Evolutionary conservation across 2,888 invertebrate species (phyloP).

Genomic region (Hypselothyrea guttata): DNA sequence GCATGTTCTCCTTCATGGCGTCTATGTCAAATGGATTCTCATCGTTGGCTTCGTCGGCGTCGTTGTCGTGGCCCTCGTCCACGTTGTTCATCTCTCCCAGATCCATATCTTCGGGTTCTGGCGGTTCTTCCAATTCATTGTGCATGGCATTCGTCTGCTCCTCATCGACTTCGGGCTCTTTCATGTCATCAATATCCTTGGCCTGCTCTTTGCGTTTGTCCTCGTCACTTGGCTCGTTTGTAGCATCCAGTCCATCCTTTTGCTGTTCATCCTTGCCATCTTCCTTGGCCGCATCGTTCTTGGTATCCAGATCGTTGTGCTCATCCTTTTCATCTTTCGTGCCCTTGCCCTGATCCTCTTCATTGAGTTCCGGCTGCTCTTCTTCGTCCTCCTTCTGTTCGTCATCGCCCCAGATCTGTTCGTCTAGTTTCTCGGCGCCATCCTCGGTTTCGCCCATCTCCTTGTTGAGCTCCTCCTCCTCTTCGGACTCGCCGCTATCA

Average conservation of each 20-base stretch:
- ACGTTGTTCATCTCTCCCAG: conserved; percentile 93
- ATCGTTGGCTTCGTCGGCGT: conserved; percentile 84
- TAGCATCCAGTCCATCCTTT: conserved; percentile 81
- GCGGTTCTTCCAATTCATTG: conserved; percentile 89
- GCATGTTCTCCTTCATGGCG: conserved; percentile 86
- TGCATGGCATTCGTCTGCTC: conserved; percentile 92
- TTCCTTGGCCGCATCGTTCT: conserved; percentile 84
- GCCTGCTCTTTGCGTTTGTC: conserved; percentile 83
- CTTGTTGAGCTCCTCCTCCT: conserved; percentile 93
- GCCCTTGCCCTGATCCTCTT: conserved; percentile 87
- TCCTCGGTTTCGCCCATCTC: conserved; percentile 98
- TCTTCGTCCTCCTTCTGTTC: conserved; percentile 89
- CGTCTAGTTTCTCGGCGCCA: conserved; percentile 91
- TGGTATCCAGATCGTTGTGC: conserved; percentile 81
- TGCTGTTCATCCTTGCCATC: conserved; percentile 84
- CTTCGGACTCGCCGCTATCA: conserved; percentile 85
- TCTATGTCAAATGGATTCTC: conserved; percentile 95
- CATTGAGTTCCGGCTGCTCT: conserved; percentile 84
- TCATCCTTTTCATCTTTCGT: conserved; percentile 89
- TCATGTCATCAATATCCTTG: conserved; percentile 91
- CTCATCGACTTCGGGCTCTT: conserved; percentile 90
- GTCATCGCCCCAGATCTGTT: conserved; percentile 93
- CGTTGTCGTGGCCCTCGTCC: conserved; percentile 87
- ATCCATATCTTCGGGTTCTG: conserved; percentile 93
- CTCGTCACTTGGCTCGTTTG: conserved; percentile 71